Evolutionary conservation across 2,888 invertebrate genomes (phyloP), one percentile per base, ranked within the genome.

Genomic region (Clanis bilineata): DNA sequence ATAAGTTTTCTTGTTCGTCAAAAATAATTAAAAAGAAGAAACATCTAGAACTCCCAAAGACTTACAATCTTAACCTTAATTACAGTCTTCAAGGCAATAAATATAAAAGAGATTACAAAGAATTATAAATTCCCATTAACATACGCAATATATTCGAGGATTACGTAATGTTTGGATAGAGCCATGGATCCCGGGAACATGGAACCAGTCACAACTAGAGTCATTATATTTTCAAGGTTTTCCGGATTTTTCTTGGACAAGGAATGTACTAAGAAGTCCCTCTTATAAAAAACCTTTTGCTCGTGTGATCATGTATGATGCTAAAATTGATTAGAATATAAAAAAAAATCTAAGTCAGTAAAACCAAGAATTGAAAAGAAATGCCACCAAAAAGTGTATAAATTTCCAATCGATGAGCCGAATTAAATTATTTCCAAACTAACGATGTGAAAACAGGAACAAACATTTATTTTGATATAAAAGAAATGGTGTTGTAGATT

Each of bases 71-170:
- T 32, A 32, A 18, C 51, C 51, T 32, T 32, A 51, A 28, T 9
- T 9, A 41, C 28, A 28, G 9, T 51, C 28, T 51, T 51, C 9
- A 51, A 32, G 18, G 28, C 32, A 51, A 51, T 51, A 51, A 51
- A 51, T 51, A 51, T 21, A 51, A 51, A 51, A 51, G 10, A 51
- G 51, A 51, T 51, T 51, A 51, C 18, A 18, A 51, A 51, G 51
- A 32, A 51, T 32, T 51, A 51, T 32, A 51, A 47, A 51, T 51
- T 32, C 51, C 18, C 51, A 51, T 51, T 28, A 51, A 51, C 51
- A 51, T 18, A 28, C 10, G 32, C 51, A 28, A 51, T 51, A 51
- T 28, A 51, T 51, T 51, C 51, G 18, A 28, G 28, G 51, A 51
- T 51, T 32, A 18, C 18, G 51, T 3, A 5, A 12, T 44, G 44